Conservation (phyloP, 2,113 vertebrate genomes). For the Pteropus alecto region DNA sequence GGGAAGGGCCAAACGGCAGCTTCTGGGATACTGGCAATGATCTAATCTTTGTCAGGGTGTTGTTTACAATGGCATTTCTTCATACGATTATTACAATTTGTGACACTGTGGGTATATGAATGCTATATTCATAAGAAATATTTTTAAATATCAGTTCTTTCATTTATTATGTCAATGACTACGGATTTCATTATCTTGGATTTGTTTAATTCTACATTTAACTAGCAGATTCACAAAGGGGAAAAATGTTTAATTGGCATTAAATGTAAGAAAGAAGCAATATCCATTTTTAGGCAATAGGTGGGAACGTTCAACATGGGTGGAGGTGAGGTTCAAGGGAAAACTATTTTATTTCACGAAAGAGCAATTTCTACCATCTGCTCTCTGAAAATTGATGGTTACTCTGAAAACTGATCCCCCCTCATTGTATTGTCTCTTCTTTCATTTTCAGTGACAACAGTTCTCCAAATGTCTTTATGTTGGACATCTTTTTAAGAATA, state of each 20-base stretch:
- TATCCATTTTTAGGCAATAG: background rate
- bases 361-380: slow-evolving; percentile 56
- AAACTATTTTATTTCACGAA: slow-evolving; percentile 46
- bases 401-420: slow-evolving; percentile 42
- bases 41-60: background rate
- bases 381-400: slow-evolving; percentile 24
- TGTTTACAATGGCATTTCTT: background rate
- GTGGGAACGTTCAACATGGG: slow-evolving; percentile 36
- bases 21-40: background rate
- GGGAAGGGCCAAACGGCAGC: background rate
- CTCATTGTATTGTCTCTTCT: background rate
- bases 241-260: background rate
- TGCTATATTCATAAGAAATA: background rate
- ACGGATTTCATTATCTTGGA: background rate
- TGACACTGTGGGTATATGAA: background rate
- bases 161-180: background rate
- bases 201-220: slow-evolving; percentile 20
- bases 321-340: slow-evolving; percentile 71
- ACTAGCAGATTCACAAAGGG: background rate
- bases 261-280: background rate
- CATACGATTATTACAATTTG: background rate
- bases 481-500: slow-evolving; percentile 52
- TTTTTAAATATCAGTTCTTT: background rate
- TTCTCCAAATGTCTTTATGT: slow-evolving; percentile 68
- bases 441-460: slow-evolving; percentile 59